Base-by-base conservation (phyloP, 2,888 invertebrate genomes). In the Thera britannica region DNA sequence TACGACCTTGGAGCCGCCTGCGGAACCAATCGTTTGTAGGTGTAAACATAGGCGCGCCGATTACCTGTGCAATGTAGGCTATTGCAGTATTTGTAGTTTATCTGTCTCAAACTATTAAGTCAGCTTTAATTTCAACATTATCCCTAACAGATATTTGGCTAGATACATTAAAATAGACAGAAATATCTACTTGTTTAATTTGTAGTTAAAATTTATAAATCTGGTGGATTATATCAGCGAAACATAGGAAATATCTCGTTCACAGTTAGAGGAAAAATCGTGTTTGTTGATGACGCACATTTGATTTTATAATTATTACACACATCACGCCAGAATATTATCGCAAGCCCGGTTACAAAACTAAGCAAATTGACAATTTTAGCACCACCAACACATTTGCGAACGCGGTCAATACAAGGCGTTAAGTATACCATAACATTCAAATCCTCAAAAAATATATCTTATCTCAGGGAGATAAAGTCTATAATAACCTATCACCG, bases 1-100 rank as follows among this genome's bases (percentile, higher is more conserved):
- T 46, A 68, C 80, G 83, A 79, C 93, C 92, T 92, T 92, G 92
- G 79, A 71, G 76, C 74, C 76, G 75, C 81, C 85, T 84, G 81
- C 84, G 88, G 85, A 89, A 87, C 89, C 81, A 88, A 91, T 89
- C 81, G 77, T 75, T 77, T 69, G 68, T 77, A 77, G 75, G 75
- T 79, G 82, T 85, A 81, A 79, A 75, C 76, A 83, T 82, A 84
- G 82, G 81, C 87, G 82, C 75, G 84, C 80, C 55, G 55, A 79
- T 46, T 54, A 49, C 55, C 78, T 80, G 44, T 77, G 78, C 79
- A 75, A 79, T 80, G 71, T 44, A 57, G 57, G 23, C 61, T 52
- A 55, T 58, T 70, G 57, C 61, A 65, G 44, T 46, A 46, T 9
- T 62, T 70, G 54, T 56, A 63, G 49, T 59, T 58, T 48, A 61